Evolutionary conservation across 2,888 invertebrate species (phyloP).

Genomic region (Apomyelois bistriatella): DNA sequence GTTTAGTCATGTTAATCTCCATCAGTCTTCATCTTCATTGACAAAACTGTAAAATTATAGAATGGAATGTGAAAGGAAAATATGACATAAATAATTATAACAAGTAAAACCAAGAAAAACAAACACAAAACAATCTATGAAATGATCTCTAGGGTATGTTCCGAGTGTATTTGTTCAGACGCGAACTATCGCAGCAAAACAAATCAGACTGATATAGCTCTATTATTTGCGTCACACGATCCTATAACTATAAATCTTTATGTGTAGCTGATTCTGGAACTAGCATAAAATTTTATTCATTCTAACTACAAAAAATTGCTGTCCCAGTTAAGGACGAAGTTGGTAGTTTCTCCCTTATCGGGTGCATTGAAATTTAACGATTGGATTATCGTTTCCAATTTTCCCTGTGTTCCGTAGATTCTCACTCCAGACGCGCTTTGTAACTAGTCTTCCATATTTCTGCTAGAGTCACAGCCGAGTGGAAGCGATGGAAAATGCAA

Average conservation of each 20-base stretch:
- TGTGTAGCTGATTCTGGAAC: slow-evolving; percentile 58
- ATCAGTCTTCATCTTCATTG: slow-evolving; percentile 71
- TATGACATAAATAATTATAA: slow-evolving; percentile 33
- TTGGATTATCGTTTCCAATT: slow-evolving; percentile 40
- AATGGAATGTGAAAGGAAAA: slow-evolving; percentile 65
- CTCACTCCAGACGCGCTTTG: slow-evolving; percentile 93
- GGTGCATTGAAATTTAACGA: slow-evolving; percentile 33
- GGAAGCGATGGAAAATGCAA: slow-evolving; percentile 98
- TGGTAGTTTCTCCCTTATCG: slow-evolving; percentile 40
- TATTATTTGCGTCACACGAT: slow-evolving; percentile 55
- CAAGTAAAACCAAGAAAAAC: slow-evolving; percentile 41
- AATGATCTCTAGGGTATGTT: slow-evolving; percentile 42
- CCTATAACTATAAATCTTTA: slow-evolving; percentile 49
- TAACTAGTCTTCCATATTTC: slow-evolving; percentile 98
- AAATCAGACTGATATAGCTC: slow-evolving; percentile 39
- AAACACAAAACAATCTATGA: slow-evolving; percentile 36
- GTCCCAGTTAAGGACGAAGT: slow-evolving; percentile 72
- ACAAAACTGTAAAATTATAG: slow-evolving; percentile 53
- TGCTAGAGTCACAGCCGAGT: slow-evolving; percentile 95
- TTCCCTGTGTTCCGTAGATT: slow-evolving; percentile 29
- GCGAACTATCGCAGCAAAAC: slow-evolving; percentile 36
- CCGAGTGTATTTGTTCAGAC: slow-evolving; percentile 33
- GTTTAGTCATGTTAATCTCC: slow-evolving; percentile 65
- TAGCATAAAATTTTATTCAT: slow-evolving; percentile 55
- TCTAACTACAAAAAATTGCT: slow-evolving; percentile 66